These are phyloP conservation scores for Stegodyphus mimosarum DNA, from an alignment of 1,140 invertebrate species.

Conservation along the genomic window DNA sequence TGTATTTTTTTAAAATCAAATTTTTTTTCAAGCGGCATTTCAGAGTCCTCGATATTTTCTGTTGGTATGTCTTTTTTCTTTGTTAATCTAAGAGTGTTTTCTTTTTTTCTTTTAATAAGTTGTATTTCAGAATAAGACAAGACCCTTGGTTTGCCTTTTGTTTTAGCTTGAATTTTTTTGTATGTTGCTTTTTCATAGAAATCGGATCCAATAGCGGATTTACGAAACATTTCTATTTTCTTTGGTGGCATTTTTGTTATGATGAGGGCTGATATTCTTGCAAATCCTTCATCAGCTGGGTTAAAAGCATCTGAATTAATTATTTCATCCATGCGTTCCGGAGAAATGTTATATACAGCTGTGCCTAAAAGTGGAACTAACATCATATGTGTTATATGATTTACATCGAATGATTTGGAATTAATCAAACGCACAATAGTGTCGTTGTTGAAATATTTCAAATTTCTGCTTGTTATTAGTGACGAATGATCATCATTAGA, in stretches of 20 bases:
- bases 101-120: background rate
- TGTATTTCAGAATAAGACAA: slow-evolving; percentile 36
- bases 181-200: slow-evolving; percentile 26
- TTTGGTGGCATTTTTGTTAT: slow-evolving; percentile 13
- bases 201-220: slow-evolving; percentile 28
- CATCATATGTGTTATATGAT: slow-evolving; percentile 18
- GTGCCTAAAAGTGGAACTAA: slow-evolving; percentile 5
- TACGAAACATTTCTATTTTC: slow-evolving; percentile 13
- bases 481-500: slow-evolving; percentile 3
- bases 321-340: slow-evolving; percentile 4
- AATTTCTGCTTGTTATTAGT: background rate
- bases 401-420: background rate
- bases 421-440: slow-evolving; percentile 19
- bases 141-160: background rate
- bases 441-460: background rate
- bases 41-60: background rate
- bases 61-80: background rate
- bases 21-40: background rate
- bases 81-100: background rate
- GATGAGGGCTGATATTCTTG: slow-evolving; percentile 3
- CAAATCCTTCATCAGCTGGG: slow-evolving; percentile 2
- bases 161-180: slow-evolving; percentile 1
- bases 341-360: background rate
- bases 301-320: slow-evolving; percentile 12
- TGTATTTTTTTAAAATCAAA: slow-evolving; percentile 7